Base-by-base conservation (phyloP, 1,140 invertebrate species). In the Drosophila leontia region DNA sequence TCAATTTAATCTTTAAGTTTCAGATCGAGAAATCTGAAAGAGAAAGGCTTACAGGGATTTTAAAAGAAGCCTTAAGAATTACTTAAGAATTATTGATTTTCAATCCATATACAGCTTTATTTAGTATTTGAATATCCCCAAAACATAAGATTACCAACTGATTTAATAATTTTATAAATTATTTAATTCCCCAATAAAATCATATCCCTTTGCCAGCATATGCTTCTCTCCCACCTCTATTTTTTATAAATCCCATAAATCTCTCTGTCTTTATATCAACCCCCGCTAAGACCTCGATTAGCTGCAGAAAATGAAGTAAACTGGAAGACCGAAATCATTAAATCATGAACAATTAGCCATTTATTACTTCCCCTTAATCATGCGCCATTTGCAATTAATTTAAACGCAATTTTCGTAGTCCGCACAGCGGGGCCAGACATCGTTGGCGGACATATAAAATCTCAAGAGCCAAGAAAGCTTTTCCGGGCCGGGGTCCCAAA, bases 381-480 rank as follows among this genome's bases (percentile, higher is more conserved):
- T 85, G 85, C 81, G 85, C 81, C 85, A 85, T 90, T 90, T 90
- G 85, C 85, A 90, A 90, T 90, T 90, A 90, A 85, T 90, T 90
- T 90, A 75, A 85, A 90, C 85, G 84, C 85, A 88, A 90, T 88
- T 90, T 90, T 63, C 64, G 75, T 78, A 62, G 84, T 90, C 81
- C 74, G 56, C 81, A 69, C 61, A 74, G 69, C 69, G 80, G 64
- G 65, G 58, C 23, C 58, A 86, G 70, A 67, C 62, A 35, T 3
- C 67, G 48, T 53, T 60, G 56, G 60, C 76, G 77, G 75, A 78
- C 75, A 78, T 78, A 79, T 79, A 79, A 79, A 79, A 72, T 75
- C 65, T 58, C 76, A 69, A 82, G 75, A 55, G 68, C 59, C 72
- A 76, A 80, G 69, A 70, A 79, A 82, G 68, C 78, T 78, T 45